Conservation (phyloP, 2,113 vertebrate species). For the Sinocyclocheilus anophthalmus region DNA sequence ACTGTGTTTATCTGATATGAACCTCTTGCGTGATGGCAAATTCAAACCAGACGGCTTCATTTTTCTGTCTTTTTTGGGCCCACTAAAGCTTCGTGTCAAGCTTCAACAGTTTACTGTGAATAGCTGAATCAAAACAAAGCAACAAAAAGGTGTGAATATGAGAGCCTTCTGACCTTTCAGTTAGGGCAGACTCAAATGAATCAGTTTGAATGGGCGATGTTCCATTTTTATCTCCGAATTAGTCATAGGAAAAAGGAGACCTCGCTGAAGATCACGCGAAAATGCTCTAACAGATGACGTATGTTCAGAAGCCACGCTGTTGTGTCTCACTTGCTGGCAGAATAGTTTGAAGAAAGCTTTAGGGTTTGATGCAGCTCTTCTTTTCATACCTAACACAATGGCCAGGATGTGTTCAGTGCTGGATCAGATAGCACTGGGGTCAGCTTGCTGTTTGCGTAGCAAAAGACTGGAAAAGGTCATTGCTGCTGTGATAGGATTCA, state of each 20-base stretch:
- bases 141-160: constrained; percentile 8
- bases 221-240: constrained; percentile 30
- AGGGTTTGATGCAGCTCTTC: constrained; percentile 29
- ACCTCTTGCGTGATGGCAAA: constrained; percentile 18
- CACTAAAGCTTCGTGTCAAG: neutral
- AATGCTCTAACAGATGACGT: constrained; percentile 11
- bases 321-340: constrained; percentile 39
- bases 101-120: constrained; percentile 6
- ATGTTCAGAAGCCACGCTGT: constrained; percentile 47
- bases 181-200: constrained; percentile 5
- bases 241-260: constrained; percentile 21
- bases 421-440: constrained; percentile 58
- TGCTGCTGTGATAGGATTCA: constrained; percentile 38
- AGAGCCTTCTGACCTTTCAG: constrained; percentile 20
- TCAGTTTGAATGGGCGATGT: neutral
- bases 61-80: neutral
- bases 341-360: constrained; percentile 52
- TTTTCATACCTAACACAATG: constrained; percentile 53
- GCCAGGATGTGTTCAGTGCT: constrained; percentile 43
- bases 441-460: constrained; percentile 48
- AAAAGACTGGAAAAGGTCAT: constrained; percentile 52
- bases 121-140: neutral
- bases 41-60: constrained; percentile 1
- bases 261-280: neutral
- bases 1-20: constrained; percentile 26